Conservation (phyloP, 2,113 vertebrate species). For the Thalassoma bifasciatum region DNA sequence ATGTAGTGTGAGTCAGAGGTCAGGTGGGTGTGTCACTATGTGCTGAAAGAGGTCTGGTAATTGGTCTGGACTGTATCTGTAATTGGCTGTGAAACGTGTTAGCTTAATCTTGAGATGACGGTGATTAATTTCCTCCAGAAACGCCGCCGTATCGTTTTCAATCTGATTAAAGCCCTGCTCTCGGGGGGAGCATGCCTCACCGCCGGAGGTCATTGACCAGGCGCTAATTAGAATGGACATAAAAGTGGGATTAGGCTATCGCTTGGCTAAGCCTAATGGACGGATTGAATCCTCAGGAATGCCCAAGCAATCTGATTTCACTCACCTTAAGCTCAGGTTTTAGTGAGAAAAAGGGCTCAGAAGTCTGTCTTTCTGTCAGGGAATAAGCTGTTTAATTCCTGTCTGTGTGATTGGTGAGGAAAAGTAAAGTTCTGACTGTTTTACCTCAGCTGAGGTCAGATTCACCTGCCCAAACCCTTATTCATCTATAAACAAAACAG, state of each 20-base stretch:
- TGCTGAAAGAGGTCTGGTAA: neutral
- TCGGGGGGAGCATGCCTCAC: neutral
- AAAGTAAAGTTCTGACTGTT: constrained; percentile 27
- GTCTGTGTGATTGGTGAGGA: constrained; percentile 17
- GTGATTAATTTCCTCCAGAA: constrained; percentile 5
- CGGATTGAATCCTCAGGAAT: constrained; percentile 28
- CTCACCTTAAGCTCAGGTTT: neutral
- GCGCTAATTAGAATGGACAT: constrained; percentile 25
- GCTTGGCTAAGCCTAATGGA: constrained; percentile 26
- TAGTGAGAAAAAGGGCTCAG: neutral
- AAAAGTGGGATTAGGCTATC: constrained; percentile 40
- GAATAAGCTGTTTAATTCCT: constrained; percentile 24
- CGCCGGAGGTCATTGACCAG: constrained; percentile 4
- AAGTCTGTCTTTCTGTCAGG: neutral
- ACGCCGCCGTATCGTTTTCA: neutral
- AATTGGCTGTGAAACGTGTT: neutral
- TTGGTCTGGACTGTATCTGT: neutral
- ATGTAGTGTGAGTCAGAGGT: neutral
- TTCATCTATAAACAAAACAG: constrained; percentile 13
- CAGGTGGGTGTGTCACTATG: neutral
- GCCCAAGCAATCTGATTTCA: neutral
- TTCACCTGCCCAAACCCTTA: constrained; percentile 11
- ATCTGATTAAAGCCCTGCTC: constrained; percentile 28
- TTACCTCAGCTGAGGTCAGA: constrained; percentile 34
- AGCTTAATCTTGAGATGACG: neutral